Evolutionary conservation across 2,797 vertebrate species (phyloP), one percentile per base, ranked within the genome.

Genomic region (Hyperoplus lanceolatus): DNA sequence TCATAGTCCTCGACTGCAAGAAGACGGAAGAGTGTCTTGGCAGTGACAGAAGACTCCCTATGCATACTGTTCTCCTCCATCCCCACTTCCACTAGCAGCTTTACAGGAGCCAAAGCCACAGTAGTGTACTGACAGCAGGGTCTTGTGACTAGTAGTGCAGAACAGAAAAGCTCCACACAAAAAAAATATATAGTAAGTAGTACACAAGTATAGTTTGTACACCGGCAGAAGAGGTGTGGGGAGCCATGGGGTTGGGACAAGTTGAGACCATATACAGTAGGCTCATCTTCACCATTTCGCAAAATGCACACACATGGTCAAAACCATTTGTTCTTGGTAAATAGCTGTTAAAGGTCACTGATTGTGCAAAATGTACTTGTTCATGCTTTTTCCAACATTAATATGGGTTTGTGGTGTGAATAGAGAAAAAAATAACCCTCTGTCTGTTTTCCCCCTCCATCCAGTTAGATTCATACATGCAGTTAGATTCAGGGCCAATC

Each of bases 1-100:
- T 90, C 90, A 94, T 91, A 80, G 82, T 80, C 81, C 75, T 65
- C 73, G 29, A 69, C 89, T 86, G 85, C 79, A 65, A 75, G 90
- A 73, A 90, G 89, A 92, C 80, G 78, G 89, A 89, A 38, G 71
- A 89, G 81, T 87, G 86, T 87, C 90, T 29, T 90, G 39, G 64
- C 61, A 77, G 89, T 89, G 91, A 90, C 91, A 90, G 85, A 81
- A 73, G 81, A 75, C 80, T 83, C 77, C 80, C 71, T 78, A 66
- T 88, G 85, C 84, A 84, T 74, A 59, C 76, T 79, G 69, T 75
- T 86, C 80, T 41, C 72, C 82, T 77, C 50, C 60, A 54, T 83
- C 64, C 71, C 77, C 54, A 80, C 66, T 77, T 83, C 75, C 55
- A 64, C 84, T 70, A 75, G 29, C 80, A 84, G 77, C 74, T 76